These are phyloP conservation scores for Pygocentrus nattereri DNA, from an alignment of 2,797 vertebrate genomes.

Conservation along the genomic window DNA sequence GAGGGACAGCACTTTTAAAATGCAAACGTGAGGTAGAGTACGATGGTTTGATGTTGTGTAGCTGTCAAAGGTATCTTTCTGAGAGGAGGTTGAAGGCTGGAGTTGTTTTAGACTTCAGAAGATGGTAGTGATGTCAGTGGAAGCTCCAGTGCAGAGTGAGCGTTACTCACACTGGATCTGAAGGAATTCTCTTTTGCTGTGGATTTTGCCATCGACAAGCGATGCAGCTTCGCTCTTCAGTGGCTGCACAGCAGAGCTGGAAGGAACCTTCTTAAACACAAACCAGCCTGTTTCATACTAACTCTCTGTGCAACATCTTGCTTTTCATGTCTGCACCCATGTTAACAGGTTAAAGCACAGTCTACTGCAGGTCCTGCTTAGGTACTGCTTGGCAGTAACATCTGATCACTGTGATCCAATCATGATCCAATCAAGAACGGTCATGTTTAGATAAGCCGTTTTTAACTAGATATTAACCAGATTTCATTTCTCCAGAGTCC, in stretches of 20 bases:
- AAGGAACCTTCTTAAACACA: constrained; percentile 65
- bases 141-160: constrained; percentile 43
- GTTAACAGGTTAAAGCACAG: too few species aligned
- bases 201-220: constrained; percentile 72
- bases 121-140: constrained; percentile 43
- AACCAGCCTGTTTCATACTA: neutral
- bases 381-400: too few species aligned
- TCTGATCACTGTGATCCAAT: too few species aligned
- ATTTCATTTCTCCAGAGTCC: too few species aligned
- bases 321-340: too few species aligned
- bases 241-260: constrained; percentile 74
- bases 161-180: constrained; percentile 43
- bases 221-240: constrained; percentile 75
- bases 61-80: constrained; percentile 11
- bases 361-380: too few species aligned
- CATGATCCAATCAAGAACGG: too few species aligned
- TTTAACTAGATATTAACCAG: too few species aligned
- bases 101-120: constrained; percentile 1
- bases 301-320: too few species aligned
- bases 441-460: too few species aligned
- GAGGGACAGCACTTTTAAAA: constrained; percentile 57
- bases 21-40: constrained; percentile 16
- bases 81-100: constrained; percentile 34
- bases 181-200: constrained; percentile 74
- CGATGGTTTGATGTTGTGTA: neutral